Evolutionary conservation across 2,113 vertebrate species (phyloP).

Genomic region (Carlito syrichta): DNA sequence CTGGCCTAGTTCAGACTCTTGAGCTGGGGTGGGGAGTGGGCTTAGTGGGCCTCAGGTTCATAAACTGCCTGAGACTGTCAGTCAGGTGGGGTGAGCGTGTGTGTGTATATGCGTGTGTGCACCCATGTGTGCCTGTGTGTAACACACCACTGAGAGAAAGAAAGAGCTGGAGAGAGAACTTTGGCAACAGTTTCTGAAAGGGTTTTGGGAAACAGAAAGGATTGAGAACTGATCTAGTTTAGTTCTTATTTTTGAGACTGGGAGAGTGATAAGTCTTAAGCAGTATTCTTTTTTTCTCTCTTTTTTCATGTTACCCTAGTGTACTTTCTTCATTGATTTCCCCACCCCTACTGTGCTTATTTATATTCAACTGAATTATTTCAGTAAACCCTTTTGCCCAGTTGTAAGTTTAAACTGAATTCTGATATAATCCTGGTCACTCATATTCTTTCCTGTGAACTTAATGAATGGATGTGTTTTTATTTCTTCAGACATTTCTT

Average conservation of each 20-base stretch:
- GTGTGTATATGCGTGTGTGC: neutral
- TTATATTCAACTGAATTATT: neutral
- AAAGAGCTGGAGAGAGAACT: neutral
- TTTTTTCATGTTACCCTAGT: neutral
- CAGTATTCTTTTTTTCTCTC: neutral
- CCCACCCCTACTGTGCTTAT: neutral
- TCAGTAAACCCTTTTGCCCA: neutral
- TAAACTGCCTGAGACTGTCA: neutral
- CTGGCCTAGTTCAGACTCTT: neutral
- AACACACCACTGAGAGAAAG: neutral
- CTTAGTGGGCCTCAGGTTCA: neutral
- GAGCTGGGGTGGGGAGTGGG: neutral
- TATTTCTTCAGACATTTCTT: conserved; percentile 26
- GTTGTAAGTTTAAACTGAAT: neutral
- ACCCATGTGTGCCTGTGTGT: neutral
- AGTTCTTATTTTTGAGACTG: conserved; percentile 18
- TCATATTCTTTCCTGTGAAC: neutral
- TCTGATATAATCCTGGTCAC: neutral
- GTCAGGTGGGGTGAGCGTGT: neutral
- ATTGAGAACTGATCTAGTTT: neutral
- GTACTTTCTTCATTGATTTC: neutral
- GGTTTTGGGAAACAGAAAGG: conserved; percentile 10
- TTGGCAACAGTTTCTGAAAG: neutral
- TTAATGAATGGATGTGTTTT: neutral
- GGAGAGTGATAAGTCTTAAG: neutral